Evolutionary conservation across 1,140 invertebrate species (phyloP).

Genomic region (Holcopasites calliopsidis): DNA sequence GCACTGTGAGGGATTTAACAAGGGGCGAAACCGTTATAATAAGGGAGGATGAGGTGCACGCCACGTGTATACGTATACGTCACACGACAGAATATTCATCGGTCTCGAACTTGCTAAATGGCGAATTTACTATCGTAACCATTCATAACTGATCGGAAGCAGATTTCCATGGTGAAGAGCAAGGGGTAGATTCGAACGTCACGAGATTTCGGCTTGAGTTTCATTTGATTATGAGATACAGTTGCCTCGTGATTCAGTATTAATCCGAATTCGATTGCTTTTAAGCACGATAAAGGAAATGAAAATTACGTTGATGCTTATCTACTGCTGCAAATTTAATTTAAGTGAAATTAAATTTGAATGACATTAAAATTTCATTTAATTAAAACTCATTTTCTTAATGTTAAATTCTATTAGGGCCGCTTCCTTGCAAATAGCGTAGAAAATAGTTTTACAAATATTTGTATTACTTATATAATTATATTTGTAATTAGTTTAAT

Average conservation of each 20-base stretch:
- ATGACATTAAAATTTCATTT: no score
- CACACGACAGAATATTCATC: conserved; percentile 57
- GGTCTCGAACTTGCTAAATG: conserved; percentile 55
- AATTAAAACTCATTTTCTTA: no score
- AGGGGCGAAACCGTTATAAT: conserved; percentile 42
- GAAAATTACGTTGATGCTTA: not conserved
- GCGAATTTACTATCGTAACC: conserved; percentile 52
- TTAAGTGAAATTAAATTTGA: no score
- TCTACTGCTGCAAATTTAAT: not conserved
- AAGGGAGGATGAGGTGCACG: conserved; percentile 39
- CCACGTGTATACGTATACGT: conserved; percentile 45
- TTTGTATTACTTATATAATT: no score
- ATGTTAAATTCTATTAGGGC: no score
- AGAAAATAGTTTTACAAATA: no score
- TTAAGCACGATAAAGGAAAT: not conserved
- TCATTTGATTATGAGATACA: conserved; percentile 48
- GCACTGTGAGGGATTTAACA: conserved; percentile 42
- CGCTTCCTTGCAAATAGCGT: no score
- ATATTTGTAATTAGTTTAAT: no score
- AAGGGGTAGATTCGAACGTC: not conserved
- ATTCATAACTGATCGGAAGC: conserved; percentile 42
- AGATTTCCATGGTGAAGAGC: conserved; percentile 1
- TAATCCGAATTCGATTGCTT: not conserved
- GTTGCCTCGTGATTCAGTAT: conserved; percentile 26
- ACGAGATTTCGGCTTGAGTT: conserved; percentile 20